phyloP scores from a whole-genome alignment of 2,797 vertebrate species.

The Podargus strigoides region DNA sequence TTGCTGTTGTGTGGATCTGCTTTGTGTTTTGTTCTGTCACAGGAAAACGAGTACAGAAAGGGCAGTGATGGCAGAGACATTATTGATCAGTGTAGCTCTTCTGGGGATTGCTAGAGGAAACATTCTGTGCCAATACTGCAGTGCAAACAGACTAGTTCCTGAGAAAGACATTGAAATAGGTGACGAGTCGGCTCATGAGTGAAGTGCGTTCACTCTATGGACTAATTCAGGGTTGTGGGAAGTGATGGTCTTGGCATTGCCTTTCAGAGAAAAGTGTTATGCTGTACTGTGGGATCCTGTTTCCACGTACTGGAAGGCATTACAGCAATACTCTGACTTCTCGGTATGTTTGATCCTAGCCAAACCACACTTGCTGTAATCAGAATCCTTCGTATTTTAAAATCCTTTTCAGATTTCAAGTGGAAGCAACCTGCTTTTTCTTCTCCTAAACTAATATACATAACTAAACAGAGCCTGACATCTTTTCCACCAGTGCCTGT shows the following conservation, averaged over 20 bases:
- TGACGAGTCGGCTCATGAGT: not conserved
- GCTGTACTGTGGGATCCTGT: not conserved
- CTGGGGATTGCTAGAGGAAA: not conserved
- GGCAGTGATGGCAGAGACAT: not conserved
- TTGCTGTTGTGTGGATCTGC: not conserved
- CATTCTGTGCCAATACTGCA: not conserved
- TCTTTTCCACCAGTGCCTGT: rapidly evolving
- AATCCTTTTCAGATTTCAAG: not conserved
- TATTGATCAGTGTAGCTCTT: not conserved
- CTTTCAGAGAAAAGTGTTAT: not conserved
- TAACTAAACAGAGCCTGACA: not conserved
- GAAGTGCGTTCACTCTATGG: not conserved
- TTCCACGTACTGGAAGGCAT: not conserved
- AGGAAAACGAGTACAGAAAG: not conserved
- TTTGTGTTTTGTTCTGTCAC: not conserved
- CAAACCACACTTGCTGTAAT: not conserved
- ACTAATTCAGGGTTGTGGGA: not conserved
- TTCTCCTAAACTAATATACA: not conserved
- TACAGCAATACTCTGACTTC: not conserved
- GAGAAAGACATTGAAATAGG: not conserved
- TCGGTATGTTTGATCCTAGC: not conserved
- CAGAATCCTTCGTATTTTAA: rapidly evolving
- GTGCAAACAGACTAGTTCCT: not conserved
- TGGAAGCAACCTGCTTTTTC: not conserved
- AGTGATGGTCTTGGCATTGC: not conserved